Conservation (phyloP, 2,113 vertebrate genomes). For the Reinhardtius hippoglossoides region DNA sequence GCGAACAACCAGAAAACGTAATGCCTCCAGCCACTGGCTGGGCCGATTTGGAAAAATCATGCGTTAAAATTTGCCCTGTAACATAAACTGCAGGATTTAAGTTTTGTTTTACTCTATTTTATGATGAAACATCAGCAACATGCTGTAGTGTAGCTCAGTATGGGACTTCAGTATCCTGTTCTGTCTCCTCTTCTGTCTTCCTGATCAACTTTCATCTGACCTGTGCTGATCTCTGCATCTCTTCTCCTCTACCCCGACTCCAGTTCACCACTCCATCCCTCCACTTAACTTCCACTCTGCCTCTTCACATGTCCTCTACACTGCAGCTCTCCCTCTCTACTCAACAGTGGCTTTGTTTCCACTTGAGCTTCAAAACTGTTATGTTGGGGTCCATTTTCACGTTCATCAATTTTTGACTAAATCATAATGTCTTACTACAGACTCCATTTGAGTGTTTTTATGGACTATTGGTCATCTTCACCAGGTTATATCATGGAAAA, state of each 20-base stretch:
- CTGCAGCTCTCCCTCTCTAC: slow-evolving; percentile 28
- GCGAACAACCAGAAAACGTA: too few relatives aligned
- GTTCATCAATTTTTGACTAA: not conserved
- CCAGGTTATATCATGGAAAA: not conserved
- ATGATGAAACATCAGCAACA: not conserved
- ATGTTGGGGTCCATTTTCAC: slow-evolving; percentile 12
- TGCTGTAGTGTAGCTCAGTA: not conserved
- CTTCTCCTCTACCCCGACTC: slow-evolving; percentile 38
- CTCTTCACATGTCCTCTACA: slow-evolving; percentile 40
- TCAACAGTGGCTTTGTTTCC: slow-evolving; percentile 16
- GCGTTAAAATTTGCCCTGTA: too few relatives aligned
- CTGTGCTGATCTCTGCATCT: slow-evolving; percentile 40
- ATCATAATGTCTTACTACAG: not conserved
- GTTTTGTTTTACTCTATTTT: not conserved
- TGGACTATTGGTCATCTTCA: not conserved
- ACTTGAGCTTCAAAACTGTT: slow-evolving; percentile 22
- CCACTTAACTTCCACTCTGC: slow-evolving; percentile 62
- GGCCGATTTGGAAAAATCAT: too few relatives aligned
- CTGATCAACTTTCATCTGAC: slow-evolving; percentile 17
- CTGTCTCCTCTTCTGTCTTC: slow-evolving; percentile 14
- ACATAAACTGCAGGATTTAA: not conserved
- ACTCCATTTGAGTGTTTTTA: not conserved
- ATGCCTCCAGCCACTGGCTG: too few relatives aligned
- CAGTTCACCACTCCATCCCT: slow-evolving; percentile 50
- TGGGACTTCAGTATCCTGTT: slow-evolving; percentile 31